phyloP scores from a whole-genome alignment of 2,797 vertebrate species.

The Rhinatrema bivittatum region DNA sequence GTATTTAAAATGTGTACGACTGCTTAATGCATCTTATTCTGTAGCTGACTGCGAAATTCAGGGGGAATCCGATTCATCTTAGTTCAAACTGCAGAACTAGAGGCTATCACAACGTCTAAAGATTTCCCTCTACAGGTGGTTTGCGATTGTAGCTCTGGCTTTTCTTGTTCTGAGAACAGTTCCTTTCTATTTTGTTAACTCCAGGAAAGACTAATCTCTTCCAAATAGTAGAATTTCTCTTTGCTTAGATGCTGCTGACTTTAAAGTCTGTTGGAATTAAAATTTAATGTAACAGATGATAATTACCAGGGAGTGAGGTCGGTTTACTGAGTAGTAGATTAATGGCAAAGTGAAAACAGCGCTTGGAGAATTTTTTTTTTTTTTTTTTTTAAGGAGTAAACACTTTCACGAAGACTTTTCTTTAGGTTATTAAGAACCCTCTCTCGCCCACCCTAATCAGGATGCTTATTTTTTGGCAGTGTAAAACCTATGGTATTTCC shows the following conservation, averaged over 20 bases:
- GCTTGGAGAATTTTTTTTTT: constrained; percentile 26
- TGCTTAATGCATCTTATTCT: too few species aligned
- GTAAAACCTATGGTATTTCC: too few species aligned
- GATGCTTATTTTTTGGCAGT: too few species aligned
- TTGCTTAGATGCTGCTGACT: constrained; percentile 28
- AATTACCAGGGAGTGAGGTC: constrained; percentile 19
- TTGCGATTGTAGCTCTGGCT: constrained; percentile 50
- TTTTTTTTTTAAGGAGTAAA: background rate
- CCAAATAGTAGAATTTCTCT: constrained; percentile 16
- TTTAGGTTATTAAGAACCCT: too few species aligned
- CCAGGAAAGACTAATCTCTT: background rate
- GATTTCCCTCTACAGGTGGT: constrained; percentile 74
- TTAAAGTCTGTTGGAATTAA: constrained; percentile 30
- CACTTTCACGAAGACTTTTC: too few species aligned
- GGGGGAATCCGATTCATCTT: too few species aligned
- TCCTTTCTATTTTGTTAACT: constrained; percentile 15
- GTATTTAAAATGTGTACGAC: too few species aligned
- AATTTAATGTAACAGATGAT: constrained; percentile 37
- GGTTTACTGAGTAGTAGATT: constrained; percentile 14
- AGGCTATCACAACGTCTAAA: constrained; percentile 54
- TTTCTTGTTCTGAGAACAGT: constrained; percentile 22
- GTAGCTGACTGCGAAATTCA: too few species aligned
- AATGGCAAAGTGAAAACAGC: constrained; percentile 30
- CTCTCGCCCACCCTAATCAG: too few species aligned
- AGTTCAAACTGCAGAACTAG: too few species aligned